Conservation (phyloP, 2,797 vertebrate genomes). For the Bovichtus variegatus region DNA sequence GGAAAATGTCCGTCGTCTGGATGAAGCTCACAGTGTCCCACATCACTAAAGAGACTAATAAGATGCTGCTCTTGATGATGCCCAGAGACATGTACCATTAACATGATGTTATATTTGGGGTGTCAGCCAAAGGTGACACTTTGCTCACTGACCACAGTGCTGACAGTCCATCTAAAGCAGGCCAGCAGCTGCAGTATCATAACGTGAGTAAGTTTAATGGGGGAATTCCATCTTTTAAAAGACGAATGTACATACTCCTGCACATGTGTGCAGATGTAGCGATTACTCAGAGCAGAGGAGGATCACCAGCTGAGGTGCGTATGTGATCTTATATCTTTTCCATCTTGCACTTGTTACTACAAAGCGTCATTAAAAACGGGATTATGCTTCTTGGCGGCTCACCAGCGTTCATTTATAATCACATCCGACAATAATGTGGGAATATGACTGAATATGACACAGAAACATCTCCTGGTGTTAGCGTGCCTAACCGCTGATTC, state of each 20-base stretch:
- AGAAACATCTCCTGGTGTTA: slow-evolving; percentile 15
- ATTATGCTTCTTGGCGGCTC: slow-evolving; percentile 13
- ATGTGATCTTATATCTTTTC: no score
- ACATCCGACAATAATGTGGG: slow-evolving; percentile 2
- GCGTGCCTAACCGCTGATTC: slow-evolving; percentile 25
- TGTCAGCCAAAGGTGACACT: slow-evolving; percentile 43
- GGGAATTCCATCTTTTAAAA: slow-evolving; percentile 51
- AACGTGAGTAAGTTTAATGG: slow-evolving; percentile 24
- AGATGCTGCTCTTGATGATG: background rate
- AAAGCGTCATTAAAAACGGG: slow-evolving; percentile 41
- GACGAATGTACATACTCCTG: slow-evolving; percentile 32
- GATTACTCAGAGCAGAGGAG: slow-evolving; percentile 47
- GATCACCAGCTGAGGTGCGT: slow-evolving; percentile 30
- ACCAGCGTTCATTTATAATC: slow-evolving; percentile 7
- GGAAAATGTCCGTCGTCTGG: background rate
- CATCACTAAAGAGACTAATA: slow-evolving; percentile 7
- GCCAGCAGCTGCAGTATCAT: slow-evolving; percentile 55
- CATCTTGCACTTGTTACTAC: no score
- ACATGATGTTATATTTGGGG: slow-evolving; percentile 24
- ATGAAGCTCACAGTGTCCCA: slow-evolving; percentile 14
- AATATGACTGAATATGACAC: background rate
- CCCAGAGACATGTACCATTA: background rate
- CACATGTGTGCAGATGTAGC: slow-evolving; percentile 33
- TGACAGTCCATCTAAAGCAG: slow-evolving; percentile 37
- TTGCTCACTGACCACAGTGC: slow-evolving; percentile 37